These are phyloP conservation scores for Xiphorhynchus elegans DNA, from an alignment of 2,113 vertebrate species.

Conservation along the genomic window DNA sequence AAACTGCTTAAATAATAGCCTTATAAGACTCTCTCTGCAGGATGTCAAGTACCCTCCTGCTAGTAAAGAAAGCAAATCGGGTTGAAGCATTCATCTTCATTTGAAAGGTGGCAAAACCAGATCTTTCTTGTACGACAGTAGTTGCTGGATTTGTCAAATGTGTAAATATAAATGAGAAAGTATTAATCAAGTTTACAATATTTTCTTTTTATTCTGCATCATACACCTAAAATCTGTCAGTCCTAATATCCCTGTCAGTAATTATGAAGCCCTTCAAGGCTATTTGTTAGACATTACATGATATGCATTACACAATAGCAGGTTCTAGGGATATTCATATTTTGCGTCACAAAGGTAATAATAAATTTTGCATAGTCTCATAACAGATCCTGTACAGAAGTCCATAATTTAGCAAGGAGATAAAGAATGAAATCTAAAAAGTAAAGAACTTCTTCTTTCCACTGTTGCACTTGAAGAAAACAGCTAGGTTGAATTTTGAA, in stretches of 20 bases:
- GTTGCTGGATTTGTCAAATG: constrained; percentile 10
- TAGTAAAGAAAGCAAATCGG: background rate
- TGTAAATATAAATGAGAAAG: constrained; percentile 38
- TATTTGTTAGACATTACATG: background rate
- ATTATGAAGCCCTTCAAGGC: constrained; percentile 19
- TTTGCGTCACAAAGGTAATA: constrained; percentile 33
- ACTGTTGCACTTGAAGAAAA: background rate
- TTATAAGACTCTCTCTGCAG: background rate
- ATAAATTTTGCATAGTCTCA: constrained; percentile 1
- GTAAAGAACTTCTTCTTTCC: background rate
- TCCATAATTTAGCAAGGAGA: background rate
- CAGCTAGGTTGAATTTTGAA: background rate
- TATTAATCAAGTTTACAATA: background rate
- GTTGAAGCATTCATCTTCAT: constrained; percentile 1
- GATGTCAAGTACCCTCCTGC: background rate
- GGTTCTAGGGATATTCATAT: background rate
- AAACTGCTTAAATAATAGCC: background rate
- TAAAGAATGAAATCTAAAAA: background rate
- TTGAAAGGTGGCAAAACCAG: background rate
- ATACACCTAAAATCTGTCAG: constrained; percentile 14
- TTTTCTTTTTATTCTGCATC: constrained; percentile 12
- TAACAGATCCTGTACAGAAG: background rate
- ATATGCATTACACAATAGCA: background rate
- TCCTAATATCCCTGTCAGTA: constrained; percentile 32
- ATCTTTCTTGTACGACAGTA: background rate